phyloP scores from a whole-genome alignment of 2,113 vertebrate species.

The Melanotaenia duboulayi region DNA sequence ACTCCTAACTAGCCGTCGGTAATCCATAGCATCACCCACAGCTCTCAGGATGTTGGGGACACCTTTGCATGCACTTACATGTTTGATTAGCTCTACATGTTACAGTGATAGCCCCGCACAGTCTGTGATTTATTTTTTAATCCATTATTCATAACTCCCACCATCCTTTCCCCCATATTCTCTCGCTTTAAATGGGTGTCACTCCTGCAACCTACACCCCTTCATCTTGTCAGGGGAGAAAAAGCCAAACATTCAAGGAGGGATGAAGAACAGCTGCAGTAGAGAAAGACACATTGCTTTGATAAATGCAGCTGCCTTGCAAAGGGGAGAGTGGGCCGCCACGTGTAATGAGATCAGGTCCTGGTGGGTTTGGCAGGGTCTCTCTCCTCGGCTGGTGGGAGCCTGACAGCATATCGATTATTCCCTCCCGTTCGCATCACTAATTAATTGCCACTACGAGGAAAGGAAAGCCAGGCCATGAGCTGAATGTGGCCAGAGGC shows the following conservation, averaged over 20 bases:
- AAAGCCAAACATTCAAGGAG: slow-evolving; percentile 45
- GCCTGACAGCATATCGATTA: slow-evolving; percentile 72
- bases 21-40: slow-evolving; percentile 8
- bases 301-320: slow-evolving; percentile 67
- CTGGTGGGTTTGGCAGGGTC: slow-evolving; percentile 69
- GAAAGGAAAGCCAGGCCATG: slow-evolving; percentile 2
- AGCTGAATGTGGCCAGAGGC: neutral
- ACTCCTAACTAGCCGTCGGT: slow-evolving; percentile 32
- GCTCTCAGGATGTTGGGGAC: slow-evolving; percentile 51
- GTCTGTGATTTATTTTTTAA: slow-evolving; percentile 8
- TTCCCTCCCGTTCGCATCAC: slow-evolving; percentile 50
- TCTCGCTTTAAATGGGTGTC: slow-evolving; percentile 58
- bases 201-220: slow-evolving; percentile 40
- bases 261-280: slow-evolving; percentile 33
- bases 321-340: slow-evolving; percentile 52
- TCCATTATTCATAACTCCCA: slow-evolving; percentile 38
- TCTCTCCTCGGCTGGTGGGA: slow-evolving; percentile 44
- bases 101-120: slow-evolving; percentile 11
- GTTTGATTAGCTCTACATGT: slow-evolving; percentile 30
- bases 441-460: slow-evolving; percentile 64
- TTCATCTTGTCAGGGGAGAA: slow-evolving; percentile 58
- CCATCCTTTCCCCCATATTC: slow-evolving; percentile 10
- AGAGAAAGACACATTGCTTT: slow-evolving; percentile 49
- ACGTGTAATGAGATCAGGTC: slow-evolving; percentile 69
- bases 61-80: slow-evolving; percentile 38